Evolutionary conservation across 2,113 vertebrate species (phyloP).

Genomic region (Hyla sarda): DNA sequence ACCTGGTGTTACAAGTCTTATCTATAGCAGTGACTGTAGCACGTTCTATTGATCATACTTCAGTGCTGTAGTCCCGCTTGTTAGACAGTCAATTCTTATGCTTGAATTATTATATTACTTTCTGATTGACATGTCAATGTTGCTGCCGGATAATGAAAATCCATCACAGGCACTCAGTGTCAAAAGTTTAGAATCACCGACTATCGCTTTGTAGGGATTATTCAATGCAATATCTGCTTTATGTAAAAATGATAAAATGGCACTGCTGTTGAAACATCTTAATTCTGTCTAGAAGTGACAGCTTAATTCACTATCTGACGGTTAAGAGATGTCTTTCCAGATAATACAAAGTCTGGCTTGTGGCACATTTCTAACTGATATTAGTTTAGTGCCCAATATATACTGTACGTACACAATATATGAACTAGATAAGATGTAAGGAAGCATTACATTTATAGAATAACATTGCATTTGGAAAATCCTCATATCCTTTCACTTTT

Average conservation of each 20-base stretch:
- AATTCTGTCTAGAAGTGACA: constrained; percentile 36
- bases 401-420: not conserved
- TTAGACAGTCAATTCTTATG: constrained; percentile 36
- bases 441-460: no score
- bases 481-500: no score
- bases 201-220: not conserved
- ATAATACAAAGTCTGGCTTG: constrained; percentile 20
- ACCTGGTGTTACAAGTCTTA: constrained; percentile 5
- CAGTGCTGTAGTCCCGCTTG: not conserved
- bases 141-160: constrained; percentile 55
- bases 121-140: constrained; percentile 40
- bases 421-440: not conserved
- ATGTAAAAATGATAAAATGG: constrained; percentile 44
- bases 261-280: constrained; percentile 38
- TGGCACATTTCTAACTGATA: not conserved
- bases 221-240: constrained; percentile 30
- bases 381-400: not conserved
- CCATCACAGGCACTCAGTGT: constrained; percentile 44
- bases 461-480: no score
- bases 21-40: not conserved
- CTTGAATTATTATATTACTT: constrained; percentile 40
- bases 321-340: constrained; percentile 25
- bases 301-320: constrained; percentile 26
- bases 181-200: constrained; percentile 47
- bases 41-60: constrained; percentile 12